Percentiles rank a stretch among this genome's conserved stretches.
Conservation (phyloP, 2,797 vertebrate species). For the Todus mexicanus region DNA sequence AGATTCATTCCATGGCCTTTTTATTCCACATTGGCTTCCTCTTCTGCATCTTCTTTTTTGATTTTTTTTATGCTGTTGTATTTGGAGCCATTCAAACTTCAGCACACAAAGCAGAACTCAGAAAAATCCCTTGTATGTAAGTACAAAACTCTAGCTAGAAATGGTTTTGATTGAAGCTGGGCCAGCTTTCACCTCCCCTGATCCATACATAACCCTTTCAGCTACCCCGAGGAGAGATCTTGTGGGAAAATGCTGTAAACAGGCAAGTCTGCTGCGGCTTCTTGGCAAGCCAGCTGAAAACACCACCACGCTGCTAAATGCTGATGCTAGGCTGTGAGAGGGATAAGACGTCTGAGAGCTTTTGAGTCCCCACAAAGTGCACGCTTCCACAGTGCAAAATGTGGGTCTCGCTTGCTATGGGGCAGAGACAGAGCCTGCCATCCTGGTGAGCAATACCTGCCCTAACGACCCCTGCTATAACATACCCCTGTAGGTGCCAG, state of each 20-base stretch:
- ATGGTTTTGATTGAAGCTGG: fast-evolving
- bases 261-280: fast-evolving
- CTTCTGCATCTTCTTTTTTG: neutral
- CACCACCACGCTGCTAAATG: neutral
- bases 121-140: neutral
- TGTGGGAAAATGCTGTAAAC: neutral
- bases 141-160: neutral
- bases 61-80: neutral
- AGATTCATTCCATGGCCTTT: neutral
- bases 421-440: neutral
- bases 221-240: fast-evolving
- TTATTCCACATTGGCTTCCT: neutral
- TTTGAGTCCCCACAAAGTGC: neutral
- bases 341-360: fast-evolving
- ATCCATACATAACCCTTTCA: neutral
- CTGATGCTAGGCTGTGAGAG: neutral
- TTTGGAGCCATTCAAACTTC: neutral
- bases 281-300: neutral
- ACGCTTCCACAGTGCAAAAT: neutral
- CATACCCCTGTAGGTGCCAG: neutral
- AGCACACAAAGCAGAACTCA: neutral
- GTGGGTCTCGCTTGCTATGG: neutral
- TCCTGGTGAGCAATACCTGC: neutral
- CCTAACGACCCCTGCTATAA: neutral
- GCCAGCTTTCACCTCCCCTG: neutral